These are phyloP conservation scores for Chymomyza fuscimana DNA, from an alignment of 2,888 invertebrate species.

Conservation along the genomic window DNA sequence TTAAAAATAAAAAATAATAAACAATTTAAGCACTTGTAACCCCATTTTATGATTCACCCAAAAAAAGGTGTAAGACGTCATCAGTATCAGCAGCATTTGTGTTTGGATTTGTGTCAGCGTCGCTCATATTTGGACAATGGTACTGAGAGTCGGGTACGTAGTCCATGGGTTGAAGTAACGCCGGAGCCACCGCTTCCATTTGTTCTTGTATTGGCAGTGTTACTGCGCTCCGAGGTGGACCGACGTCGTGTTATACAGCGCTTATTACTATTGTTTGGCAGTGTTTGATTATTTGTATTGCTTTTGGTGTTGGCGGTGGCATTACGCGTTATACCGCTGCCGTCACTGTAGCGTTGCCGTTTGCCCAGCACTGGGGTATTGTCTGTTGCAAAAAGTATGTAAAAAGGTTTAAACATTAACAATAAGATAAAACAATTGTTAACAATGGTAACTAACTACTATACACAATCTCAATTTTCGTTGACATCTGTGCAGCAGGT, in stretches of 20 bases:
- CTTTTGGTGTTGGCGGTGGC: slow-evolving; percentile 51
- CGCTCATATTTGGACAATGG: slow-evolving; percentile 79
- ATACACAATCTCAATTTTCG: neutral
- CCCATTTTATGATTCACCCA: neutral
- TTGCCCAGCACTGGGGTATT: slow-evolving; percentile 43
- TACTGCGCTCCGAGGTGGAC: slow-evolving; percentile 72
- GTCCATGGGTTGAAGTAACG: slow-evolving; percentile 53
- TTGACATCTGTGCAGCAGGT: neutral
- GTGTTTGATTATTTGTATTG: slow-evolving; percentile 58
- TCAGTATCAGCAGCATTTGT: neutral
- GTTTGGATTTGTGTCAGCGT: slow-evolving; percentile 63
- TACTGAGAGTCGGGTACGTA: slow-evolving; percentile 80
- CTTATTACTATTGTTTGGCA: slow-evolving; percentile 61
- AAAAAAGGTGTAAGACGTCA: neutral
- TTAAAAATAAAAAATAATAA: neutral
- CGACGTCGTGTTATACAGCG: slow-evolving; percentile 79
- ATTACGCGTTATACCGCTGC: slow-evolving; percentile 41
- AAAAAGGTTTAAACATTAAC: neutral
- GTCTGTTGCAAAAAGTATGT: slow-evolving; percentile 33
- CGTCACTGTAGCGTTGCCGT: slow-evolving; percentile 56
- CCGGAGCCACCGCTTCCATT: slow-evolving; percentile 36
- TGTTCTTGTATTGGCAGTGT: slow-evolving; percentile 24
- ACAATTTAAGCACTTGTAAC: neutral
- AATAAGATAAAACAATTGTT: neutral
- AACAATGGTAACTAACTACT: neutral